A percentile compares a stretch with the other conserved stretches of the same genome.
phyloP scores from a whole-genome alignment of 1,140 invertebrate species.

The Manduca sexta region DNA sequence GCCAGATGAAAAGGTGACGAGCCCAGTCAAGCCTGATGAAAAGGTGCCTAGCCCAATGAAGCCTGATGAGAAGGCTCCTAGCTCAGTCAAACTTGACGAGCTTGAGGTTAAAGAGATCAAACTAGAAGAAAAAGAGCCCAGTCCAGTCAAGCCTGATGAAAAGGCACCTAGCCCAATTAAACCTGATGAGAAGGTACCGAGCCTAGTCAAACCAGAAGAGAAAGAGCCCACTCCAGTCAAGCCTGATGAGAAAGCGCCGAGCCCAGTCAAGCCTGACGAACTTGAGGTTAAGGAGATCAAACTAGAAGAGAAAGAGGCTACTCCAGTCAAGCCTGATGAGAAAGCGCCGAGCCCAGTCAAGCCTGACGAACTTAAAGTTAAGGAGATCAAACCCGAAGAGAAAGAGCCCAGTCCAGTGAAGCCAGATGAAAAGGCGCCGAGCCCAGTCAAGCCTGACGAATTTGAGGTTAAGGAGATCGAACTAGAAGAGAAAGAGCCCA shows the following conservation, averaged over 20 bases:
- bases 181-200: background rate
- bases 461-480: no score
- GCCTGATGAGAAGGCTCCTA: background rate
- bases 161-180: background rate
- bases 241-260: background rate
- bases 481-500: background rate
- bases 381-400: background rate
- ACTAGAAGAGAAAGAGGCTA: background rate
- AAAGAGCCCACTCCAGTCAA: background rate
- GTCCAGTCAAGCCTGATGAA: background rate
- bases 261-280: background rate
- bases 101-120: background rate
- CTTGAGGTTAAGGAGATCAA: no score
- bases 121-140: background rate
- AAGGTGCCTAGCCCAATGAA: background rate
- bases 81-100: background rate
- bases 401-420: background rate
- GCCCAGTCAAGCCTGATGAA: background rate
- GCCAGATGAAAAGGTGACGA: background rate
- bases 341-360: background rate
- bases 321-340: background rate
- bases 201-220: background rate
- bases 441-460: background rate
- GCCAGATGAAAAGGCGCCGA: background rate
- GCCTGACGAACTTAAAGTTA: background rate